phyloP scores from a whole-genome alignment of 2,113 vertebrate species.

The Cyanoliseus patagonus region DNA sequence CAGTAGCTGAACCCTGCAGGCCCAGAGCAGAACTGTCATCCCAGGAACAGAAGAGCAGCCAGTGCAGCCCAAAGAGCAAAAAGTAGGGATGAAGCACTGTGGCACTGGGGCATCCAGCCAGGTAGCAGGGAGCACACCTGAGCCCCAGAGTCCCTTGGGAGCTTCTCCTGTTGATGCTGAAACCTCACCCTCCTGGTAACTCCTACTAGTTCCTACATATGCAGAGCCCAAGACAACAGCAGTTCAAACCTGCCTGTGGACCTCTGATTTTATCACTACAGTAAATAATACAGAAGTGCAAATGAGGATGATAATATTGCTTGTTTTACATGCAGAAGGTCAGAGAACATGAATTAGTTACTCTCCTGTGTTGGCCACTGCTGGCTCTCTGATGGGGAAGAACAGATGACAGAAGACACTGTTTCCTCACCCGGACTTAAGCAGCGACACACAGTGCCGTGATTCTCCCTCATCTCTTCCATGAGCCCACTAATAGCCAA shows the following conservation, averaged over 20 bases:
- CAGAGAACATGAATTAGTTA: slow-evolving; percentile 35
- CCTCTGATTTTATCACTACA: background rate
- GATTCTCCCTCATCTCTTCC: background rate
- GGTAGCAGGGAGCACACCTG: background rate
- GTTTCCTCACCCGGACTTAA: background rate
- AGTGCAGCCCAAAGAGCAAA: fast-evolving
- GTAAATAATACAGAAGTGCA: slow-evolving; percentile 50
- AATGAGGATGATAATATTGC: slow-evolving; percentile 43
- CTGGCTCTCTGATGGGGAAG: background rate
- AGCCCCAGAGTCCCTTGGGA: fast-evolving
- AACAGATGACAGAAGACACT: background rate
- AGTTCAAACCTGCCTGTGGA: background rate
- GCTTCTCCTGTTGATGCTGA: fast-evolving
- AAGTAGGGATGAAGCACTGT: background rate
- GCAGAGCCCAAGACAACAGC: background rate
- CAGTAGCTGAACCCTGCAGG: background rate
- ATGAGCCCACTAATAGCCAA: background rate
- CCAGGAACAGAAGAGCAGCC: background rate
- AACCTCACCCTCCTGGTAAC: background rate
- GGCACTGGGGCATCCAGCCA: background rate
- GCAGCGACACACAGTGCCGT: background rate
- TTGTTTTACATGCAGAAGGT: slow-evolving; percentile 57
- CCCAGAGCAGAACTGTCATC: background rate
- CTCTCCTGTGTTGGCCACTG: slow-evolving; percentile 12
- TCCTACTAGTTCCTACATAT: fast-evolving